phyloP scores from a whole-genome alignment of 2,797 vertebrate genomes.

The Aphelocoma californica region DNA sequence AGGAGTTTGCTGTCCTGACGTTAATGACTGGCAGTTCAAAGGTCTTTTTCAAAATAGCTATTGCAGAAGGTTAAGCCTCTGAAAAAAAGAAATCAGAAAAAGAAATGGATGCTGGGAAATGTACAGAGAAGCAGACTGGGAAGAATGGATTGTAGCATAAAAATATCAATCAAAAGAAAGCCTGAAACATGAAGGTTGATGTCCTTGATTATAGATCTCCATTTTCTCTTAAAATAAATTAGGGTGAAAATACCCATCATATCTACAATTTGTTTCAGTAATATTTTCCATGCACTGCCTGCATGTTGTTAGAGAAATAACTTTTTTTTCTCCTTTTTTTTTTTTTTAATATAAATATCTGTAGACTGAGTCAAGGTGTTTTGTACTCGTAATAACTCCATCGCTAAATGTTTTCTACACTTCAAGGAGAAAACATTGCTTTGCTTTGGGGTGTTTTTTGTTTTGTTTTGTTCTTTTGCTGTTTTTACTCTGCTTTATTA shows the following conservation, averaged over 20 bases:
- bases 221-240: neutral
- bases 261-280: neutral
- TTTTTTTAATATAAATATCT: neutral
- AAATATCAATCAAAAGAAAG: neutral
- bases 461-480: neutral
- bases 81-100: neutral
- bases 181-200: neutral
- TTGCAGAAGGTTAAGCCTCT: neutral
- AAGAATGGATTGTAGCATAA: neutral
- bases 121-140: neutral
- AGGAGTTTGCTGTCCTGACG: neutral
- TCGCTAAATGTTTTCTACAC: neutral
- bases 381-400: neutral
- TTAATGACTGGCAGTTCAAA: neutral
- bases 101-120: neutral
- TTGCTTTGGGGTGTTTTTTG: neutral
- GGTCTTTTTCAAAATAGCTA: neutral
- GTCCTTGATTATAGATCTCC: neutral
- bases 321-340: neutral
- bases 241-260: fast-evolving
- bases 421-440: neutral
- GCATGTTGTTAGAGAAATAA: neutral
- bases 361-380: neutral
- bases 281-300: neutral
- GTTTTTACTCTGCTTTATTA: neutral